Percentiles rank a stretch among this genome's conserved stretches.
phyloP scores from a whole-genome alignment of 2,113 vertebrate genomes.

The Atherinomorus stipes region DNA sequence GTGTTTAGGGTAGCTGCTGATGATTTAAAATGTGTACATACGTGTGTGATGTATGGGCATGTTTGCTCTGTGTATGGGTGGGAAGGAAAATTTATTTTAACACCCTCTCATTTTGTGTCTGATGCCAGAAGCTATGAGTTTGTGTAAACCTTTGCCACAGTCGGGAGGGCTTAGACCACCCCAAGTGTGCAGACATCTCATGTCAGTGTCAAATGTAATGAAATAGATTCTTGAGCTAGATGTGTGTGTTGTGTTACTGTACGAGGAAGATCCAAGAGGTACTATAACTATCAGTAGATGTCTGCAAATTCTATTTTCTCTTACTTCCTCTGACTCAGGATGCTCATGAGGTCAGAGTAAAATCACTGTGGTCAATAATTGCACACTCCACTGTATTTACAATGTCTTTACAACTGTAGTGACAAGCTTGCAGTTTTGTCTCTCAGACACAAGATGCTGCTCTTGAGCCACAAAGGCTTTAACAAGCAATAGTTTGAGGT shows the following conservation, averaged over 20 bases:
- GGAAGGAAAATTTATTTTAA: constrained; percentile 53
- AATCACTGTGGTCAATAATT: no score
- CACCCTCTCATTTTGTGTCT: constrained; percentile 54
- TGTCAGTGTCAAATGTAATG: constrained; percentile 14
- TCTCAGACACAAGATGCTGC: constrained; percentile 74
- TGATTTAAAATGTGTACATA: constrained; percentile 48
- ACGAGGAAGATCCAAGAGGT: no score
- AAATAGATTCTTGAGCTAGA: not conserved
- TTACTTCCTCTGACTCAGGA: not conserved
- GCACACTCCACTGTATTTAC: not conserved
- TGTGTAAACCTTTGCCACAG: constrained; percentile 53
- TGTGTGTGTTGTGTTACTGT: not conserved
- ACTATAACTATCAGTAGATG: no score
- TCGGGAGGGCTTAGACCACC: constrained; percentile 42
- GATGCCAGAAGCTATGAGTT: constrained; percentile 48
- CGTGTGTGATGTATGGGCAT: constrained; percentile 25
- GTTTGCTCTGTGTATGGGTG: constrained; percentile 9
- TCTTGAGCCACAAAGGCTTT: constrained; percentile 59
- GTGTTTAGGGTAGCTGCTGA: constrained; percentile 21
- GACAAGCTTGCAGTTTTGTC: constrained; percentile 49
- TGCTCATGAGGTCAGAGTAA: not conserved
- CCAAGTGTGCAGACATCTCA: constrained; percentile 33
- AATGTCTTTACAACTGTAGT: not conserved
- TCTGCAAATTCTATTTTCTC: not conserved
- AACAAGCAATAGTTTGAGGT: not conserved